Conservation (phyloP, 2,888 invertebrate species). For the Cryptocephalus moraei region DNA sequence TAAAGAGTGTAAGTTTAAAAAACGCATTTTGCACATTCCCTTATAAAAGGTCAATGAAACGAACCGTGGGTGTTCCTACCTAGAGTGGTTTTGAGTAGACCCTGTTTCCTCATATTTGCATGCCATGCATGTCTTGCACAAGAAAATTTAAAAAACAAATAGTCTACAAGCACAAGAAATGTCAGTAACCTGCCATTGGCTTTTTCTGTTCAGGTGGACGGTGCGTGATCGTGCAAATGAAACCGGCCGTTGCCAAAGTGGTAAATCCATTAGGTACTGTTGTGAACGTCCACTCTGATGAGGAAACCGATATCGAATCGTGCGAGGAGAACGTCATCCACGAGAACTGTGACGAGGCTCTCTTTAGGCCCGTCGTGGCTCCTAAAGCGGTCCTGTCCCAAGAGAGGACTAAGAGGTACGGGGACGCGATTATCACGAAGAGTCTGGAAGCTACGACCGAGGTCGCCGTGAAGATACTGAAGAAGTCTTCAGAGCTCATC, state of each 20-base stretch:
- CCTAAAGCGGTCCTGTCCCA: constrained; percentile 35
- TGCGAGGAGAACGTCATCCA: constrained; percentile 36
- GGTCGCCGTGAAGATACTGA: constrained; percentile 22
- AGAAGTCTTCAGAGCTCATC: constrained; percentile 10
- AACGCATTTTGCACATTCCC: too few relatives aligned
- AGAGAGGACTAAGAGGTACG: constrained; percentile 9
- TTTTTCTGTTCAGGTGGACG: constrained; percentile 67
- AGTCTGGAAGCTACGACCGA: constrained; percentile 24
- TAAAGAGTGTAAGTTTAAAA: too few relatives aligned
- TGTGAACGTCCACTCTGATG: constrained; percentile 42
- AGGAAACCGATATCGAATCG: constrained; percentile 27
- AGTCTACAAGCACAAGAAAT: constrained; percentile 13
- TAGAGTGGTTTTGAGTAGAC: too few relatives aligned
- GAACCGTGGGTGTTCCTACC: too few relatives aligned
- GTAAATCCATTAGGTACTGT: constrained; percentile 72
- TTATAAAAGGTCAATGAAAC: too few relatives aligned
- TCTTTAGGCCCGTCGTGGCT: constrained; percentile 57
- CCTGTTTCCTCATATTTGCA: too few relatives aligned
- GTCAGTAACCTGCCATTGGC: constrained; percentile 67
- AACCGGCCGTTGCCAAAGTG: constrained; percentile 50
- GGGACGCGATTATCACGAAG: constrained; percentile 22
- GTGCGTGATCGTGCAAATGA: constrained; percentile 37
- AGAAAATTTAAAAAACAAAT: not conserved
- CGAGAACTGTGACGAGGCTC: constrained; percentile 56
- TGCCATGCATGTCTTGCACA: too few relatives aligned